Evolutionary conservation across 2,113 vertebrate species (phyloP), one percentile per base, ranked within the genome.

Genomic region (Chunga burmeisteri): DNA sequence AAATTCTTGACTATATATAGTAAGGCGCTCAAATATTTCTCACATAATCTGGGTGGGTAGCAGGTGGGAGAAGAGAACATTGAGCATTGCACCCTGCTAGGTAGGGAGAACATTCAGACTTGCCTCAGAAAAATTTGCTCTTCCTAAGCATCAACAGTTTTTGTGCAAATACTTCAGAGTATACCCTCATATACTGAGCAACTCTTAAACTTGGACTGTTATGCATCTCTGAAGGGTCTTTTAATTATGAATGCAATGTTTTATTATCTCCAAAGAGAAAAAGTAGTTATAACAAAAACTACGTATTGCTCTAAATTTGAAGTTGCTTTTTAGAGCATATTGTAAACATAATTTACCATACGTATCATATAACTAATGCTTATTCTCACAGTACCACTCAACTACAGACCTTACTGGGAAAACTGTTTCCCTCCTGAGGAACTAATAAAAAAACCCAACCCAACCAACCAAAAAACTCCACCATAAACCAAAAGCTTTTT

Each of bases 1-100:
- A 34, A 78, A 84, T 6, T n/a, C 38, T 78, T 95, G 78, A 75
- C 89, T 88, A 95, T 91, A 87, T 91, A 75, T 91, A 97, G 86
- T 49, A 88, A 91, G 65, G 53, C 0, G 0, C 32, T 85, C 62
- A 82, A 61, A 79, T 4, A 50, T 55, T 90, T 94, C 53, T 70
- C 58, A 67, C 58, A 20, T 75, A 73, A 65, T 42, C 53, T 56
- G 34, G 58, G 73, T 82, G 87, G 90, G 74, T 20, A 96, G 74
- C 40, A 62, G 65, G 71, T 82, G 42, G 52, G 65, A 95, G 38
- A 92, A 88, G 65, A 58, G 50, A 94, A 42, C 17, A 34, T 0
- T 59, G 56, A 88, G 38, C 55, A 71, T 30, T 34, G 16, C 58
- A 70, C 36, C 10, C 50, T 66, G 23, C 16, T 55, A 62, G 40